phyloP scores from a whole-genome alignment of 2,888 invertebrate species.

The Arctia plantaginis region DNA sequence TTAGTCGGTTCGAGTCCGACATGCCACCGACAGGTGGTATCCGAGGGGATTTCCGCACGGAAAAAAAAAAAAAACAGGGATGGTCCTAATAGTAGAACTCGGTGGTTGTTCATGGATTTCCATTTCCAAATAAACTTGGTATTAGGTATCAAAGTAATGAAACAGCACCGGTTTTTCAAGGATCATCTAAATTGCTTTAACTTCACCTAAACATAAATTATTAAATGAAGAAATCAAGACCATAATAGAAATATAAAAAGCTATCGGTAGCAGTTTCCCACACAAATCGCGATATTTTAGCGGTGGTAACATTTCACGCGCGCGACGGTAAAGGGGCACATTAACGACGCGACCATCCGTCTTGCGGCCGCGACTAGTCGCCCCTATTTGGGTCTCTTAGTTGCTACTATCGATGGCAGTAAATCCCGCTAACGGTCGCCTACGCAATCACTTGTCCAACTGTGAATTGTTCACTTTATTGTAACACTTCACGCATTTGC shows the following conservation, averaged over 20 bases:
- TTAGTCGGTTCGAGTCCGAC: too few relatives aligned
- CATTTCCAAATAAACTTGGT: neutral
- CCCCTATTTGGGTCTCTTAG: constrained; percentile 61
- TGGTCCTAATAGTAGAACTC: too few relatives aligned
- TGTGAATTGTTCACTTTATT: constrained; percentile 59
- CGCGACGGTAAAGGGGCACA: constrained; percentile 52
- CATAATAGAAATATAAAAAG: constrained; percentile 27
- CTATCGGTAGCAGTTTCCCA: constrained; percentile 47
- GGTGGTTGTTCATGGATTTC: neutral
- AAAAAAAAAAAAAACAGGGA: too few relatives aligned
- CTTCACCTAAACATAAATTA: neutral
- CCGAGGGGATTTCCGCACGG: too few relatives aligned
- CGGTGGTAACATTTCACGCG: constrained; percentile 50
- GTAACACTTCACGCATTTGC: constrained; percentile 46
- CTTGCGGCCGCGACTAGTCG: constrained; percentile 45
- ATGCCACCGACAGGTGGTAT: too few relatives aligned
- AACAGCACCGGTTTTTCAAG: neutral
- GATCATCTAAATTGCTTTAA: neutral
- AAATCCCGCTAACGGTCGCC: constrained; percentile 62
- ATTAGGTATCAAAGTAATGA: neutral
- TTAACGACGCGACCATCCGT: constrained; percentile 60
- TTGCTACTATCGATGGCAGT: constrained; percentile 61
- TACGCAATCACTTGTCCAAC: constrained; percentile 55
- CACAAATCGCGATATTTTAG: constrained; percentile 54
- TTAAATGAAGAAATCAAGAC: constrained; percentile 23